A percentile compares a stretch with the other conserved stretches of the same genome.
Evolutionary conservation across 1,140 invertebrate species (phyloP).

Genomic region (Bombyx mandarina): DNA sequence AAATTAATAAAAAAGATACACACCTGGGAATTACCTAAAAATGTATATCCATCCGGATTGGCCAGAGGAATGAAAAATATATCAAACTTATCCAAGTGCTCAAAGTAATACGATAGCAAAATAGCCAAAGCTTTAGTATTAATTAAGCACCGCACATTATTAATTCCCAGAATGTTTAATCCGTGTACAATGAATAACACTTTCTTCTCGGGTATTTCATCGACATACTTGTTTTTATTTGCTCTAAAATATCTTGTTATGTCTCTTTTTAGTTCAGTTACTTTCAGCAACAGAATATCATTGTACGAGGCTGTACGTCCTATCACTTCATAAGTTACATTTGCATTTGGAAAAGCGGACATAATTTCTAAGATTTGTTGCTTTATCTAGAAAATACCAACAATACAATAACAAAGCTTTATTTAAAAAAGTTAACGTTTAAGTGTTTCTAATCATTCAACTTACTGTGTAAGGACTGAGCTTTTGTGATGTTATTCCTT

Average conservation of each 20-base stretch:
- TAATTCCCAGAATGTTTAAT: constrained; percentile 33
- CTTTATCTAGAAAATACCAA: too few relatives aligned
- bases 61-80: constrained; percentile 52
- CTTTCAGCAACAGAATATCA: constrained; percentile 42
- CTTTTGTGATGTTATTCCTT: too few relatives aligned
- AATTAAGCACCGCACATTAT: constrained; percentile 13
- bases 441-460: too few relatives aligned
- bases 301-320: constrained; percentile 45
- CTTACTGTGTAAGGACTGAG: too few relatives aligned
- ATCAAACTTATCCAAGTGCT: constrained; percentile 48
- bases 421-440: too few relatives aligned
- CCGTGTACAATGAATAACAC: constrained; percentile 58
- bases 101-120: constrained; percentile 33
- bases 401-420: too few relatives aligned
- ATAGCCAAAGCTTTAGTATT: constrained; percentile 9
- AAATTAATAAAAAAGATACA: too few relatives aligned
- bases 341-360: constrained; percentile 19
- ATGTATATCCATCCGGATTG: constrained; percentile 42
- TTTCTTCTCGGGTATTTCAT: constrained; percentile 39
- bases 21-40: too few relatives aligned
- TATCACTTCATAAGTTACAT: constrained; percentile 34
- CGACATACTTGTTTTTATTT: constrained; percentile 29
- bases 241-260: constrained; percentile 21
- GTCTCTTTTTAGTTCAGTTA: constrained; percentile 17
- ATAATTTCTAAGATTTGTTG: constrained; percentile 19